These are phyloP conservation scores for Tamandua tetradactyla DNA, from an alignment of 2,797 vertebrate genomes.

Conservation along the genomic window DNA sequence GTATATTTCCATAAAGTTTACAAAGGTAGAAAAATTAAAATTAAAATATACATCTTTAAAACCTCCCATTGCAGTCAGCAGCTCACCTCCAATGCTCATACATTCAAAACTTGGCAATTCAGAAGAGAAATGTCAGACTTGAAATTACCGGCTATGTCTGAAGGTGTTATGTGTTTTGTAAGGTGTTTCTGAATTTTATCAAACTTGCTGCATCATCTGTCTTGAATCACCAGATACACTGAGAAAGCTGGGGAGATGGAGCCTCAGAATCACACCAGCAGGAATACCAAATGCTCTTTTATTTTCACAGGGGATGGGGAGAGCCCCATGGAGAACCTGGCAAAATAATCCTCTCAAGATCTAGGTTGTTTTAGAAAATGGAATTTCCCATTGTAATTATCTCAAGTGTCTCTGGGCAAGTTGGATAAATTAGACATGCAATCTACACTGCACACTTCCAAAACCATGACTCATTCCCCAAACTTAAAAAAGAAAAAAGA, in stretches of 20 bases:
- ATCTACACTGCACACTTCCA: neutral
- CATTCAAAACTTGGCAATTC: neutral
- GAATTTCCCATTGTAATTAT: slow-evolving; percentile 67
- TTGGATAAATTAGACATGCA: slow-evolving; percentile 48
- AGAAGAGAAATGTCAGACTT: neutral
- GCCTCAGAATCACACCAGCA: neutral
- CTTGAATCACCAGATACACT: neutral
- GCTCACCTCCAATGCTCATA: neutral
- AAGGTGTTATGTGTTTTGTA: neutral
- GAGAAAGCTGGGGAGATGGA: neutral
- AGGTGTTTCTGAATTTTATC: neutral
- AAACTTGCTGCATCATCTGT: neutral
- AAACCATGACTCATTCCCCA: slow-evolving; percentile 3
- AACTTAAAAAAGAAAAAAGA: neutral
- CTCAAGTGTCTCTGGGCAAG: slow-evolving; percentile 22
- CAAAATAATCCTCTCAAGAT: neutral
- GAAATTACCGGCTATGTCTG: neutral
- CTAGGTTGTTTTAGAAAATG: neutral
- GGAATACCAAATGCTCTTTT: neutral
- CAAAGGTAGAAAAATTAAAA: neutral
- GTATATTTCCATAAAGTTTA: neutral
- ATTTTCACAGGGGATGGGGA: neutral
- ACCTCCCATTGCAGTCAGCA: neutral
- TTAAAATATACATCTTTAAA: neutral
- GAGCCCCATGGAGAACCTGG: neutral